Base-by-base conservation (phyloP, 2,113 vertebrate species). In the Mionectes macconnelli region DNA sequence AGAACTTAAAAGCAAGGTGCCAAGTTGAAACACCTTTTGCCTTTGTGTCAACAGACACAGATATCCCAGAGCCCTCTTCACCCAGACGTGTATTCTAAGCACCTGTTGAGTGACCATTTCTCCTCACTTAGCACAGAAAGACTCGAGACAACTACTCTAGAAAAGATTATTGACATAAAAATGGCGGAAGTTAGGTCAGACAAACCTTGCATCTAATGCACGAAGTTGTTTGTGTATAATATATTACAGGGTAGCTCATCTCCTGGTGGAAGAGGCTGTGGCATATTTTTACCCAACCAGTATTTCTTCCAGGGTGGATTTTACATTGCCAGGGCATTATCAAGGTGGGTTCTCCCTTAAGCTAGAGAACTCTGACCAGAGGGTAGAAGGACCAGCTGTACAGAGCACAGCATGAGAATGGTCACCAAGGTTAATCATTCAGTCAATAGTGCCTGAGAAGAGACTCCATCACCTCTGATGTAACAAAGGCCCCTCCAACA, bases 201-300 rank as follows among this genome's bases (percentile, higher is more conserved):
- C 0, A 5, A 67, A 47, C 27, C 3, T 47, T 1, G 0, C 16
- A 25, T 52, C 73, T 67, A 45, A 42, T 5, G 4, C 13, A 5
- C 31, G 23, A 13, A 14, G 33, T n/a, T 14, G 10, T 28, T 77
- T 35, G 23, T 62, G 6, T 31, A 10, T 64, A 74, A 28, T 7
- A 21, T n/a, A n/a, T 63, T 42, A 30, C 10, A 44, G 5, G 14
- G 35, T 7, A 87, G 22, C 20, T 67, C 45, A 52, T 27, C 21
- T 44, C 25, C 56, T 56, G 2, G 8, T 66, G 35, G 27, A 77
- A 37, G 28, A 74, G 14, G 12, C 14, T 55, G 22, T 40, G 30
- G 14, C 10, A 62, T 67, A 55, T 83, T 52, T 90, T 67, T 66
- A 30, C 21, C 70, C 24, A 64, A 37, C 23, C 11, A 62, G 10